Base-by-base conservation (phyloP, 2,888 invertebrate genomes). In the Hypomecis atomaria region DNA sequence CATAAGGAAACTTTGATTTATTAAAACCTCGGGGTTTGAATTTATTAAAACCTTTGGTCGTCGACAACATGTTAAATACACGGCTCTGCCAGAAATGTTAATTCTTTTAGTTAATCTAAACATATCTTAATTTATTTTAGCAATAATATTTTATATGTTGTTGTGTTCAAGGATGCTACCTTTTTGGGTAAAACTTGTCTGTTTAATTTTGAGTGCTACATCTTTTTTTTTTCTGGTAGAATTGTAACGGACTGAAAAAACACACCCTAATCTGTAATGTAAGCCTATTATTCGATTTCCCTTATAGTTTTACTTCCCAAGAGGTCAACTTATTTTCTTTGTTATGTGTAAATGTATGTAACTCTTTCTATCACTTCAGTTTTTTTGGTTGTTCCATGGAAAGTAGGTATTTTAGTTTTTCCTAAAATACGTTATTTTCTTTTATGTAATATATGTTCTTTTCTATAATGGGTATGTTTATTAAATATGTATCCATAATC, bases 131-230 rank as follows among this genome's bases (percentile, higher is more conserved):
- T 69, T 67, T 71, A 69, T 62, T 58, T 66, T 48, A 64, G 61
- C 36, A 11, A 53, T 44, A 56, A 52, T 57, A 45, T 53, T 13
- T 9, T 40, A 47, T 59, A 60, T 48, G 61, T 65, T 71, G 62
- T 71, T 71, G 57, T 66, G 61, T 66, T 71, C 66, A 66, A 65
- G 58, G 61, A 62, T 47, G 48, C 49, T 63, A 60, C 58, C 48
- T 60, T 62, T 56, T 64, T 52, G 48, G 59, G 60, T 69, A 43
- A 44, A 58, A 47, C 52, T 33, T 37, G n/a, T 48, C 36, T 62
- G 55, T 65, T 66, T 65, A 47, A 55, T 50, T 65, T 65, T 67
- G 38, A 45, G 52, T 38, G 47, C 13, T 40, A 33, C 33, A 52
- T 42, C 13, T 44, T 40, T n/a, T 52, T 62, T 59, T 65, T 45